A percentile compares a stretch with the other conserved stretches of the same genome.
phyloP scores from a whole-genome alignment of 2,113 vertebrate species.

The Eulemur macaco region DNA sequence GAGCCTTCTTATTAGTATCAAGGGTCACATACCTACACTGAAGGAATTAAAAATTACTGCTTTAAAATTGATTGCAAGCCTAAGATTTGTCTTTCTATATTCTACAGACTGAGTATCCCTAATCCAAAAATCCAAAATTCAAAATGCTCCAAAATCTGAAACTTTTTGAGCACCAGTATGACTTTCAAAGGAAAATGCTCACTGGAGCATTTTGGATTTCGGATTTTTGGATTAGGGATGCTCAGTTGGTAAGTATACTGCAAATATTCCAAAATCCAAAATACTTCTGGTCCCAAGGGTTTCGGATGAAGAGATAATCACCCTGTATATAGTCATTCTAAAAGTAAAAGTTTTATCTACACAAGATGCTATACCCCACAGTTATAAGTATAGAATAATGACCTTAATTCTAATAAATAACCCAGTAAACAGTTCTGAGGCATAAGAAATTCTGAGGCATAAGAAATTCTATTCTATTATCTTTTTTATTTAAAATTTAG shows the following conservation, averaged over 20 bases:
- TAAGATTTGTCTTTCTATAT: not conserved
- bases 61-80: constrained; percentile 21
- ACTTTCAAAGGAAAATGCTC: not conserved
- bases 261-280: too few relatives aligned
- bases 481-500: constrained; percentile 32
- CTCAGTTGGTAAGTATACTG: too few relatives aligned
- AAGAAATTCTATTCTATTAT: constrained; percentile 10
- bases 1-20: not conserved
- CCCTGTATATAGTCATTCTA: not conserved
- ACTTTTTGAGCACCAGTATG: not conserved
- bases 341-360: not conserved
- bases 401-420: constrained; percentile 8
- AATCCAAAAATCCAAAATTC: not conserved
- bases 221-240: too few relatives aligned
- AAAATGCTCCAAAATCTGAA: not conserved
- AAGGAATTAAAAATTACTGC: constrained; percentile 11
- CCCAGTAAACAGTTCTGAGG: not conserved
- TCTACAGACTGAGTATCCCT: not conserved
- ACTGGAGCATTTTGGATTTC: not conserved
- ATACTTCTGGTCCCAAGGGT: too few relatives aligned
- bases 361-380: not conserved
- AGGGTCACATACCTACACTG: not conserved
- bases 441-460: not conserved
- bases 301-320: too few relatives aligned
- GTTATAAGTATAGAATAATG: not conserved